Conservation (phyloP, 1,140 invertebrate genomes). For the Drosophila ogumai region DNA sequence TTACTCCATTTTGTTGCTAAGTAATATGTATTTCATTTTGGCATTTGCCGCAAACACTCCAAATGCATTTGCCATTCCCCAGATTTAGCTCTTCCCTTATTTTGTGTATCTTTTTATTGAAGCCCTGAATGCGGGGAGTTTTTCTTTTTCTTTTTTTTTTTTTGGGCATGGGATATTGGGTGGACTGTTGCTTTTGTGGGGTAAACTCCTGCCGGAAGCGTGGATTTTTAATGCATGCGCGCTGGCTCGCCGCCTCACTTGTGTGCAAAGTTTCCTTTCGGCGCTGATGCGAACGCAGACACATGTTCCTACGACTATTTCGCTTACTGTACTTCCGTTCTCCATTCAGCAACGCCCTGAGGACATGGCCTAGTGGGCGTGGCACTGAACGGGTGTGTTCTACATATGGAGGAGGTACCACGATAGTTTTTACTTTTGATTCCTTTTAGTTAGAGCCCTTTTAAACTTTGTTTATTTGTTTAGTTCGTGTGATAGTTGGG, state of each 20-base stretch:
- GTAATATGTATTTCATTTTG: conserved; percentile 82
- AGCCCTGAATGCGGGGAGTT: conserved; percentile 14
- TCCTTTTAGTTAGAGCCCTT: background rate
- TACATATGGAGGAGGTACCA: conserved; percentile 59
- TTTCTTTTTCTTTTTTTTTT: background rate
- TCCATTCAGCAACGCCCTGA: conserved; percentile 17
- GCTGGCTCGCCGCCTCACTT: conserved; percentile 22
- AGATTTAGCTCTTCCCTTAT: conserved; percentile 35
- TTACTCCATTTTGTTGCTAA: conserved; percentile 57
- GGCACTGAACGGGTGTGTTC: conserved; percentile 37
- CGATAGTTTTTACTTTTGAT: conserved; percentile 6
- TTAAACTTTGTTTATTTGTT: conserved; percentile 24
- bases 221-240: conserved; percentile 78
- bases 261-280: conserved; percentile 50
- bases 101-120: conserved; percentile 52
- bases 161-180: background rate
- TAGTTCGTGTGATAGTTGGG: conserved; percentile 10
- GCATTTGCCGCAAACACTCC: conserved; percentile 79
- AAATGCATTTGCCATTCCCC: conserved; percentile 78
- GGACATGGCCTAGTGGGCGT: conserved; percentile 19
- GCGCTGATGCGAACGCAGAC: conserved; percentile 73
- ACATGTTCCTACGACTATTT: conserved; percentile 64
- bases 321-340: conserved; percentile 32
- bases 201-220: conserved; percentile 65
- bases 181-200: conserved; percentile 10